Percentiles rank a stretch among this genome's conserved stretches.
Conservation (phyloP, 2,888 invertebrate species). For the Antitype chi region DNA sequence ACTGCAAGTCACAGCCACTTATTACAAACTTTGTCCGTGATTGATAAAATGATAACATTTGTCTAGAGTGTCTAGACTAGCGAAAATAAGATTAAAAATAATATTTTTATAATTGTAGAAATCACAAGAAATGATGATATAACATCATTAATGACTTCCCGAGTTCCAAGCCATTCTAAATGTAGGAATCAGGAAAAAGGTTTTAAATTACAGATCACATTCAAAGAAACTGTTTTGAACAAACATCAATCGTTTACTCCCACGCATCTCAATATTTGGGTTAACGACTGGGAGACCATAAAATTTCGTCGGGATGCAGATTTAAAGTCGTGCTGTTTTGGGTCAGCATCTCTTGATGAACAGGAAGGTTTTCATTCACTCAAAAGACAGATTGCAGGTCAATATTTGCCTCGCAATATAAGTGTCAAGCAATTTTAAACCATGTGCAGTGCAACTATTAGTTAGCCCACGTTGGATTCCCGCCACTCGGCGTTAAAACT, state of each 20-base stretch:
- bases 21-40: background rate
- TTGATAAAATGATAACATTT: background rate
- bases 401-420: background rate
- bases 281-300: conserved; percentile 48
- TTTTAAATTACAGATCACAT: conserved; percentile 26
- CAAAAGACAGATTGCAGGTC: background rate
- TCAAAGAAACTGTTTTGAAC: conserved; percentile 26
- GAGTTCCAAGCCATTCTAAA: background rate
- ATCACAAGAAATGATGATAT: too few relatives aligned
- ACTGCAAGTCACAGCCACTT: background rate
- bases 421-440: background rate
- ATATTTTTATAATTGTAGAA: too few relatives aligned
- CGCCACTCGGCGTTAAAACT: too few relatives aligned
- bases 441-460: too few relatives aligned
- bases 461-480: too few relatives aligned
- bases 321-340: conserved; percentile 2
- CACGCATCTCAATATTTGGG: conserved; percentile 51
- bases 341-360: background rate
- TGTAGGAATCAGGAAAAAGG: conserved; percentile 21
- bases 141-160: conserved; percentile 5
- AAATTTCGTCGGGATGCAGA: conserved; percentile 34
- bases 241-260: conserved; percentile 35
- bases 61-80: background rate
- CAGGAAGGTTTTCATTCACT: background rate
- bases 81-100: too few relatives aligned